A percentile compares a stretch with the other conserved stretches of the same genome.
Evolutionary conservation across 2,888 invertebrate species (phyloP).

Genomic region (Theretra japonica): DNA sequence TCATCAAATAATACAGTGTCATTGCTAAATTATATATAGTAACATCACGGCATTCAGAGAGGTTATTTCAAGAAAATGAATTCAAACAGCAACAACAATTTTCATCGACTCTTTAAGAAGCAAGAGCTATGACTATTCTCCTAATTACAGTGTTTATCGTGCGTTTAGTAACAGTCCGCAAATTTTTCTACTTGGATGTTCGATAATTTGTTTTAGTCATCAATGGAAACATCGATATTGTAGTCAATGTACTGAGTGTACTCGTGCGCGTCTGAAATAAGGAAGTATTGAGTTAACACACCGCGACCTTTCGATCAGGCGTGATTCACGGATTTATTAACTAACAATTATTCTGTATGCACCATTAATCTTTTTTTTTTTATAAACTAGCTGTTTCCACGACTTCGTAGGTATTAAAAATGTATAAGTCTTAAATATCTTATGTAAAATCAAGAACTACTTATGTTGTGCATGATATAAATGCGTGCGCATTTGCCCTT

Average conservation of each 20-base stretch:
- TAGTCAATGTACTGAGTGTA: not conserved
- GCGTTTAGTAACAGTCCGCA: not conserved
- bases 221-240: not conserved
- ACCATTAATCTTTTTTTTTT: not conserved
- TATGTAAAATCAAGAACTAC: not conserved
- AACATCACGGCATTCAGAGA: not conserved
- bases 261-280: not conserved
- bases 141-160: conserved; percentile 5
- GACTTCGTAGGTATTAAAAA: not conserved
- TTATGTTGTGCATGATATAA: not conserved
- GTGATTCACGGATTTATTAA: conserved; percentile 5
- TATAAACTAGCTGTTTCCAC: not conserved
- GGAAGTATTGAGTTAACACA: not conserved
- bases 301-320: not conserved
- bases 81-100: not conserved
- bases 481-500: not conserved
- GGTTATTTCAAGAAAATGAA: not conserved
- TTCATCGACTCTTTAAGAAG: not conserved
- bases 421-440: not conserved
- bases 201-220: not conserved
- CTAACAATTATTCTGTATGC: not conserved
- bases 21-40: not conserved
- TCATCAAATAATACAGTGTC: not conserved
- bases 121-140: not conserved
- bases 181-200: not conserved